Percentiles rank a stretch among this genome's conserved stretches.
These are phyloP conservation scores for Pteropus alecto DNA, from an alignment of 2,113 vertebrate genomes.

Conservation along the genomic window DNA sequence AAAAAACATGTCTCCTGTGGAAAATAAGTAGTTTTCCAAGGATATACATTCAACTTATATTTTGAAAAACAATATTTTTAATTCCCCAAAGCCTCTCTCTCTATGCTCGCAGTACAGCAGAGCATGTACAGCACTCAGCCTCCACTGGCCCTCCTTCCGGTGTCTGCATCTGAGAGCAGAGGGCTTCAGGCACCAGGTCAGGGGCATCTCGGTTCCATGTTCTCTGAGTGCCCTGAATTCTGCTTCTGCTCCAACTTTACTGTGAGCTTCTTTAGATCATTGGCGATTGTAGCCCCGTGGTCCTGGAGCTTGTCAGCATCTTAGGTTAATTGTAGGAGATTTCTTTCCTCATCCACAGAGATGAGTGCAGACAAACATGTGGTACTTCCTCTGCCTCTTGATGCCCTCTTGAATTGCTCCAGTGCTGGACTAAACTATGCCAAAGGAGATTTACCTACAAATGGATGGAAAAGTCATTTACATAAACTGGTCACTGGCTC, in stretches of 20 bases:
- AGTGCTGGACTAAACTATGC: not conserved
- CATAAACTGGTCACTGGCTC: not conserved
- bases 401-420: conserved; percentile 54
- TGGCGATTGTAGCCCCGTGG: not conserved
- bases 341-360: conserved; percentile 67
- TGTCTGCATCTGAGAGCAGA: not conserved
- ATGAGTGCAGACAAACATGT: conserved; percentile 67
- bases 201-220: accelerated
- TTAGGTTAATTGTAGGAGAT: conserved; percentile 69
- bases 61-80: not conserved
- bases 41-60: not conserved
- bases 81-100: not conserved
- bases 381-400: conserved; percentile 45
- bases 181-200: not conserved
- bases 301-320: conserved; percentile 51
- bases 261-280: accelerated
- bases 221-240: not conserved
- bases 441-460: conserved; percentile 43
- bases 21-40: conserved; percentile 26
- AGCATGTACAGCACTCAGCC: accelerated
- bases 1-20: not conserved
- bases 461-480: not conserved
- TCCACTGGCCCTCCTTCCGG: not conserved
- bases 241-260: not conserved
- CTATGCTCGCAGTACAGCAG: not conserved